phyloP scores from a whole-genome alignment of 1,140 invertebrate genomes.

The Calycopis cecrops region DNA sequence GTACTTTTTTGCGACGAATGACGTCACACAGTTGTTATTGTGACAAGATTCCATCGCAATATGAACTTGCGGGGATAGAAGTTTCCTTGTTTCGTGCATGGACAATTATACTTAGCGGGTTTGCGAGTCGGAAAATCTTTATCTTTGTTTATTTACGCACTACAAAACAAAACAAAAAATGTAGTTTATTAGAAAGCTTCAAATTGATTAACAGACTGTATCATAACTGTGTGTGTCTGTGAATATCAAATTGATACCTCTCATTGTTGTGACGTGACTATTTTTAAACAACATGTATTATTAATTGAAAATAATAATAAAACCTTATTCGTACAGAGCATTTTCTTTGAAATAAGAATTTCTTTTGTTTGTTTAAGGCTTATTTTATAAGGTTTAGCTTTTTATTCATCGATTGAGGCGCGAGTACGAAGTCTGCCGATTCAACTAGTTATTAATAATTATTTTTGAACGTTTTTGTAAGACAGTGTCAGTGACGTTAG shows the following conservation, averaged over 20 bases:
- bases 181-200: slow-evolving; percentile 40
- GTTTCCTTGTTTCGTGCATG: slow-evolving; percentile 32
- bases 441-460: not conserved
- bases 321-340: not conserved
- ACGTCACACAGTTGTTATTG: too few relatives aligned
- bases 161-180: slow-evolving; percentile 46
- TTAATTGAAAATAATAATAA: slow-evolving; percentile 1
- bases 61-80: too few relatives aligned
- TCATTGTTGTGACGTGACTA: too few relatives aligned
- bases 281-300: too few relatives aligned
- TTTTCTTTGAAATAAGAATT: slow-evolving; percentile 9
- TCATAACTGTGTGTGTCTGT: slow-evolving; percentile 3
- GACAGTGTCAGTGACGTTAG: too few relatives aligned
- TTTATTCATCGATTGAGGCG: slow-evolving; percentile 16
- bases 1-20: too few relatives aligned
- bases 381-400: slow-evolving; percentile 14
- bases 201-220: slow-evolving; percentile 5
- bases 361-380: slow-evolving; percentile 9
- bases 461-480: too few relatives aligned
- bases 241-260: slow-evolving; percentile 8
- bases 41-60: too few relatives aligned
- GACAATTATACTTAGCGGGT: slow-evolving; percentile 34
- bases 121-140: slow-evolving; percentile 43
- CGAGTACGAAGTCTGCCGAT: slow-evolving; percentile 16
- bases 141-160: slow-evolving; percentile 45